A percentile compares a stretch with the other conserved stretches of the same genome.
phyloP scores from a whole-genome alignment of 2,888 invertebrate genomes.

The Amorpha juglandis region DNA sequence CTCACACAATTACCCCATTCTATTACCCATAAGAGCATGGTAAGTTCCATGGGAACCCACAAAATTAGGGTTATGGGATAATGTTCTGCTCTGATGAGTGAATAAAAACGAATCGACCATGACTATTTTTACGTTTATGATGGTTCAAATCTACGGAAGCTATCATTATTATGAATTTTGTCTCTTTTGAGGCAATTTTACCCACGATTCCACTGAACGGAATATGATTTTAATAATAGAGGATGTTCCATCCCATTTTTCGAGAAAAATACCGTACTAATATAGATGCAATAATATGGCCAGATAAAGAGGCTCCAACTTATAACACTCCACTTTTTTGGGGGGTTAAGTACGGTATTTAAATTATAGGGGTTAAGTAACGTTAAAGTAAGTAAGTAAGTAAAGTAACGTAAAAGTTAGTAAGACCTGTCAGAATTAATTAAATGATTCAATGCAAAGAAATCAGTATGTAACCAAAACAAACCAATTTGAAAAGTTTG shows the following conservation, averaged over 20 bases:
- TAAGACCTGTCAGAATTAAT: no score
- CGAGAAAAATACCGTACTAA: no score
- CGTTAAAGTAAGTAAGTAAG: no score
- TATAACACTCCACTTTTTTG: no score
- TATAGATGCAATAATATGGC: no score
- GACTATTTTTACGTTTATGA: conserved; percentile 42
- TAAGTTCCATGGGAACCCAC: conserved; percentile 35
- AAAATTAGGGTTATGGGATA: conserved; percentile 34
- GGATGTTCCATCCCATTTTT: no score
- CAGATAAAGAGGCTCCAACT: no score
- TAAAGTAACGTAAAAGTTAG: no score
- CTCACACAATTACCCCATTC: conserved; percentile 26
- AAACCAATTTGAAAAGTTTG: neutral
- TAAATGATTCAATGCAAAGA: no score
- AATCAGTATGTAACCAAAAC: no score
- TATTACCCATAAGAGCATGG: conserved; percentile 27
- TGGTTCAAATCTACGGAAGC: conserved; percentile 30
- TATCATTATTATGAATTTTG: neutral
- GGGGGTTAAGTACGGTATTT: no score
- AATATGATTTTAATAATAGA: neutral
- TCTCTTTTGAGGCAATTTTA: neutral
- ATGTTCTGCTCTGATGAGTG: conserved; percentile 43
- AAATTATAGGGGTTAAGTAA: no score
- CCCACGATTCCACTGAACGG: neutral
- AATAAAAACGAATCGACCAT: conserved; percentile 47